Conservation (phyloP, 2,888 invertebrate genomes). For the Heliconius cydno region DNA sequence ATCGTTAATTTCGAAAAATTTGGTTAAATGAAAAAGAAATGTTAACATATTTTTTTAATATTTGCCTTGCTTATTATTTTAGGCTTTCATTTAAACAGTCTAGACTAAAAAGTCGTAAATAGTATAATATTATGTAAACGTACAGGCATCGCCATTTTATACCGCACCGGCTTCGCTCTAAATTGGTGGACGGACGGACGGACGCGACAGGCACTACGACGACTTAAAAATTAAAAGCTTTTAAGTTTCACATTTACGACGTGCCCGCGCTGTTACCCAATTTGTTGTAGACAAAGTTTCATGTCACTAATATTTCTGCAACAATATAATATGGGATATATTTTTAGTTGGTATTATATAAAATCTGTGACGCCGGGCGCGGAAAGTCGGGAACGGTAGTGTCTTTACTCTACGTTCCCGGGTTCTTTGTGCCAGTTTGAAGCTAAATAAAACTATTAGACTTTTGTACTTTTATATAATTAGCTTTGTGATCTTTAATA, state of each 20-base stretch:
- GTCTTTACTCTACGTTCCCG: too few relatives aligned
- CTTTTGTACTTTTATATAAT: too few relatives aligned
- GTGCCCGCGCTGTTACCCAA: slow-evolving; percentile 9
- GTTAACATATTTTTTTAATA: not conserved
- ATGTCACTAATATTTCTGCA: not conserved
- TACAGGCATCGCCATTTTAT: not conserved
- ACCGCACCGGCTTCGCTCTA: not conserved
- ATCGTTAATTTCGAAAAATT: not conserved
- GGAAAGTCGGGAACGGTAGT: too few relatives aligned
- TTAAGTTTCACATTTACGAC: slow-evolving; percentile 26
- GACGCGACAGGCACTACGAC: slow-evolving; percentile 17
- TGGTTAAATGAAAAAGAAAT: not conserved
- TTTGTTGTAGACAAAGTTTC: slow-evolving; percentile 1
- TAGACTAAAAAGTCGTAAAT: not conserved
- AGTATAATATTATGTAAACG: not conserved
- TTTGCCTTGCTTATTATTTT: not conserved
- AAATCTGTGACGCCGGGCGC: not conserved
- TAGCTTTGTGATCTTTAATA: too few relatives aligned
- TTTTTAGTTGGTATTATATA: not conserved
- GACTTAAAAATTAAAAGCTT: slow-evolving; percentile 23
- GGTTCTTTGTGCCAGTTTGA: too few relatives aligned
- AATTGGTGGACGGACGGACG: slow-evolving; percentile 24
- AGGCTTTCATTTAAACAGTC: not conserved
- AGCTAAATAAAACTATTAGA: too few relatives aligned
- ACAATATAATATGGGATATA: not conserved